phyloP scores from a whole-genome alignment of 2,888 invertebrate species.

The Tillus elongatus region DNA sequence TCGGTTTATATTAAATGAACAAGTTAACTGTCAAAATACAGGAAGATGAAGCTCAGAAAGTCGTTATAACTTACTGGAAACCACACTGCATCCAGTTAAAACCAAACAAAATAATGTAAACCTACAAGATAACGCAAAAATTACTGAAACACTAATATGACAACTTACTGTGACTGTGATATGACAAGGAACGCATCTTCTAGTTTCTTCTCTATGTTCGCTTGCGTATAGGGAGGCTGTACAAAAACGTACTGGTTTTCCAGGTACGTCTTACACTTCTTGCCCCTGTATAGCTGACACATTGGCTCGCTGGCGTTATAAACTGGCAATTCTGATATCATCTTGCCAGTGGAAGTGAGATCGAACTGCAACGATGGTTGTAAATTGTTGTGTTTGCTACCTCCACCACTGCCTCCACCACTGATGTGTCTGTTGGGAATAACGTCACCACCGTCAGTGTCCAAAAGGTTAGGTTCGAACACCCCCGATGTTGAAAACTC shows the following conservation, averaged over 20 bases:
- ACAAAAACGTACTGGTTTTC: constrained; percentile 79
- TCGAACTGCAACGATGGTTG: constrained; percentile 20
- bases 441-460: too few relatives aligned
- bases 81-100: too few relatives aligned
- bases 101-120: too few relatives aligned
- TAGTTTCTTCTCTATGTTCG: constrained; percentile 71
- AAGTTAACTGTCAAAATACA: too few relatives aligned
- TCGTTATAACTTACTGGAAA: too few relatives aligned
- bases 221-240: constrained; percentile 69
- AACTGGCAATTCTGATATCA: constrained; percentile 16
- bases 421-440: too few relatives aligned
- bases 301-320: constrained; percentile 47
- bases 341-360: constrained; percentile 22
- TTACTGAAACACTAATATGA: too few relatives aligned
- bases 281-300: constrained; percentile 74
- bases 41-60: too few relatives aligned
- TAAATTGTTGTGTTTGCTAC: not conserved
- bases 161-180: constrained; percentile 68
- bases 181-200: constrained; percentile 78
- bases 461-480: too few relatives aligned
- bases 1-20: too few relatives aligned
- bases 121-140: too few relatives aligned
- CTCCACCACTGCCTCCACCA: constrained; percentile 8
- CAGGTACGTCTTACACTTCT: constrained; percentile 68
- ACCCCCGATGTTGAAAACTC: too few relatives aligned